Conservation (phyloP, 2,888 invertebrate species). For the Idaea aversata region DNA sequence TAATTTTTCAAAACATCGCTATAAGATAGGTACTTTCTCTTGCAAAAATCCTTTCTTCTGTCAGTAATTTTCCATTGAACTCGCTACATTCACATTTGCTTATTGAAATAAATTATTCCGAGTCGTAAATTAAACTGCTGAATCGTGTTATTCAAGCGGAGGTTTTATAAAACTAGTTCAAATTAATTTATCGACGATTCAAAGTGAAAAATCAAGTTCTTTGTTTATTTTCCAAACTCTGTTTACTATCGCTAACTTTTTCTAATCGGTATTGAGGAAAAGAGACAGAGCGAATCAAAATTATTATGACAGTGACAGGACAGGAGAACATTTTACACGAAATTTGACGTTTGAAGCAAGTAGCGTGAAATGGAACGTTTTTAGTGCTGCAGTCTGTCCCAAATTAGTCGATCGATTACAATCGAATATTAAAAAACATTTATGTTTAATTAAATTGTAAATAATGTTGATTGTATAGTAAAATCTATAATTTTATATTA, state of each 20-base stretch:
- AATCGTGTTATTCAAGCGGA: constrained; percentile 5
- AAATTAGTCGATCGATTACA: constrained; percentile 12
- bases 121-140: neutral
- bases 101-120: neutral
- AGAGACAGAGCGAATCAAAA: neutral
- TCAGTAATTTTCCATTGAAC: neutral
- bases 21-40: neutral
- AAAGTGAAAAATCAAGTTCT: neutral
- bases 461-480: too few relatives aligned
- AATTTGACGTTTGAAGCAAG: constrained; percentile 4
- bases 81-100: neutral
- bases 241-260: neutral
- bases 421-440: neutral
- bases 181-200: neutral
- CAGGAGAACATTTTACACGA: neutral
- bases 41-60: neutral
- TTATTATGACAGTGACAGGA: constrained; percentile 5
- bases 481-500: too few relatives aligned
- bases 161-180: neutral
- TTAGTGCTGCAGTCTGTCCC: neutral
- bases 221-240: neutral
- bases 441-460: too few relatives aligned
- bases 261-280: neutral
- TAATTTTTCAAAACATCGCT: neutral
- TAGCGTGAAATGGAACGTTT: constrained; percentile 18